Evolutionary conservation across 2,113 vertebrate genomes (phyloP).

Genomic region (Edolisoma coerulescens): DNA sequence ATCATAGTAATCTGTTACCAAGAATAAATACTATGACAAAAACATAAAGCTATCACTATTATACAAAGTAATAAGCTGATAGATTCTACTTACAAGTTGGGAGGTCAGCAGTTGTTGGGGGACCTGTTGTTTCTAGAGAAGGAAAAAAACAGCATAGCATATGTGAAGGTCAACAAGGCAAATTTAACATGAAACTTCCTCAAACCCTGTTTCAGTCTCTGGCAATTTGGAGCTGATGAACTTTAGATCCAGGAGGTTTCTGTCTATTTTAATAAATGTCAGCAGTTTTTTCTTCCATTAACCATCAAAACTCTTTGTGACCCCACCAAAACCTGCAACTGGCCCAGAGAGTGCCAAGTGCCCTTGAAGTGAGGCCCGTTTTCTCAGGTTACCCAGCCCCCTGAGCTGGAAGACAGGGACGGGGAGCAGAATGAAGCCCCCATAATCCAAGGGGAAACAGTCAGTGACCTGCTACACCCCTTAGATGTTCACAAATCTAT

Average conservation of each 20-base stretch:
- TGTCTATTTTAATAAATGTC: background rate
- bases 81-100: background rate
- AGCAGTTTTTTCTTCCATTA: background rate
- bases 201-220: fast-evolving
- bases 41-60: background rate
- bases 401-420: background rate
- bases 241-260: background rate
- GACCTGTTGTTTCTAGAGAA: fast-evolving
- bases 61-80: background rate
- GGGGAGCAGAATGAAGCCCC: background rate
- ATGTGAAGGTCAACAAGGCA: background rate
- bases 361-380: background rate
- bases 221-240: fast-evolving
- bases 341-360: no score
- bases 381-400: background rate
- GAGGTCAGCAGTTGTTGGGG: fast-evolving
- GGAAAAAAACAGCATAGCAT: background rate
- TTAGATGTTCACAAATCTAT: background rate
- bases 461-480: background rate
- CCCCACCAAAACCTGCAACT: background rate
- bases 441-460: background rate
- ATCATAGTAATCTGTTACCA: background rate
- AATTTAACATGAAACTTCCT: background rate
- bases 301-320: background rate
- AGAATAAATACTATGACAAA: background rate